Evolutionary conservation across 2,113 vertebrate species (phyloP), one percentile per base, ranked within the genome.

Genomic region (Malurus cyaneus): DNA sequence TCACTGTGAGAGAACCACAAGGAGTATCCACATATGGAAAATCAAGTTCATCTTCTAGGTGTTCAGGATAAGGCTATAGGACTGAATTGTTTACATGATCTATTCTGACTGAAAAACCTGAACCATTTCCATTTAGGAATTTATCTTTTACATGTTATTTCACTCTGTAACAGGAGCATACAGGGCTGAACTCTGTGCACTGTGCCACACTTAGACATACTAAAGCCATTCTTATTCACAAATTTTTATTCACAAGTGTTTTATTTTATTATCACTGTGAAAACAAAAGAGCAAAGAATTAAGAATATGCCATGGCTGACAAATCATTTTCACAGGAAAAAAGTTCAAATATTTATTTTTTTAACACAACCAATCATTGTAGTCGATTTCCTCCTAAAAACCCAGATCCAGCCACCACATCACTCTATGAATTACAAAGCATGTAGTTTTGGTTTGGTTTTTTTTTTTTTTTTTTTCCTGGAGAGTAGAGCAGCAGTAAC

Each of bases 401-500:
- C 12, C 3, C 49, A 57, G 18, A 70, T 5, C 9, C 20, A 61
- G 65, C 85, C 81, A 47, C 53, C 65, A 20, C 14, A 39, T 62
- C 8, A 3, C 8, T 92, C 44, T 73, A 79, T 73, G 88, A 95
- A 94, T 94, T 94, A 94, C 50, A 83, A 83, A 79, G 32, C 42
- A 91, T 49, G 71, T 46, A n/a, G n/a, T n/a, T n/a, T n/a, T n/a
- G n/a, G n/a, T n/a, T n/a, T n/a, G n/a, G n/a, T n/a, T n/a, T n/a
- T n/a, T n/a, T n/a, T n/a, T 54, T 77, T 72, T 89, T 74, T 80
- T 39, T 81, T 95, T 88, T 78, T 88, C 46, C 44, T 88, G 13
- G 87, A 95, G 96, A 96, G 74, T 95, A 97, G 96, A 96, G 96
- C 97, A 97, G 94, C 91, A 96, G 44, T 96, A 97, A 97, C 81